Evolutionary conservation across 2,113 vertebrate genomes (phyloP).

Genomic region (Erinaceus europaeus): DNA sequence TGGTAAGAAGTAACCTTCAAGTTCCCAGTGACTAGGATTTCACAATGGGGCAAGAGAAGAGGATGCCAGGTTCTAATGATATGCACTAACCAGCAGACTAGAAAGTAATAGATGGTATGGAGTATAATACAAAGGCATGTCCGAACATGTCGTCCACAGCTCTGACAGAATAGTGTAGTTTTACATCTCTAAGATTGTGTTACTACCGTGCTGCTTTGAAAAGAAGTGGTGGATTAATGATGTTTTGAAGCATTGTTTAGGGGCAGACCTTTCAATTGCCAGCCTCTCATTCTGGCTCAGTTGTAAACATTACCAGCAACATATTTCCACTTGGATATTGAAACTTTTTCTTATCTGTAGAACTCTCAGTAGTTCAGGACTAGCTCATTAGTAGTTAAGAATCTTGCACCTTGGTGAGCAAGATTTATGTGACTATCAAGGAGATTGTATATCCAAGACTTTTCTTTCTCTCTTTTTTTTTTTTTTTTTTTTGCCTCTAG

Average conservation of each 20-base stretch:
- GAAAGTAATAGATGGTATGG: not conserved
- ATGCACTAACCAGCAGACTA: not conserved
- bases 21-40: not conserved
- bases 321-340: rapidly evolving
- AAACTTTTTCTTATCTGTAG: not conserved
- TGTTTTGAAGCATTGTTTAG: not conserved
- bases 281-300: not conserved
- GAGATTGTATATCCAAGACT: not conserved
- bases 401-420: not conserved
- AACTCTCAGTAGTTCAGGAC: not conserved
- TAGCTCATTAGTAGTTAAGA: not conserved
- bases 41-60: not conserved
- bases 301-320: not conserved
- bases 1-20: not conserved
- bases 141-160: not conserved
- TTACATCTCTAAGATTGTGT: not conserved
- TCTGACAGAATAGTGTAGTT: not conserved
- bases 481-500: not conserved
- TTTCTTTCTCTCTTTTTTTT: too few species aligned
- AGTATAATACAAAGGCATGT: not conserved
- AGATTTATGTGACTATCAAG: not conserved
- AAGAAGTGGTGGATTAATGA: not conserved
- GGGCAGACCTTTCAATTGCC: not conserved
- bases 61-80: not conserved
- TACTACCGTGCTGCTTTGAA: not conserved